These are phyloP conservation scores for Anhinga anhinga DNA, from an alignment of 2,113 vertebrate genomes.

Conservation along the genomic window DNA sequence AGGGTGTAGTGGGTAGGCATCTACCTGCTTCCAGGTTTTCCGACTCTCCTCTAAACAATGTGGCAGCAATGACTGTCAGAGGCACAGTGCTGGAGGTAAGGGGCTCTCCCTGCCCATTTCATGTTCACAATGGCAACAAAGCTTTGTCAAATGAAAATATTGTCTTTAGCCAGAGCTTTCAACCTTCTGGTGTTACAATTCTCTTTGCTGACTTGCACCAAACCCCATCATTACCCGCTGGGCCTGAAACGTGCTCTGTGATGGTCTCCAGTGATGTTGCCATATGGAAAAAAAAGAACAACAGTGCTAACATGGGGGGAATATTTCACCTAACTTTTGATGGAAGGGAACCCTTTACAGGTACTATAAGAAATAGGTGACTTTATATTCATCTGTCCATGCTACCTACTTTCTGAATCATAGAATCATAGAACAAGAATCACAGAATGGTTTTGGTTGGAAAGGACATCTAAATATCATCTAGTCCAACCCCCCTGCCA, in stretches of 20 bases:
- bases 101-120: background rate
- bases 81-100: background rate
- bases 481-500: rapidly evolving
- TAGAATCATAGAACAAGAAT: background rate
- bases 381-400: background rate
- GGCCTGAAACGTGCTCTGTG: background rate
- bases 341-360: background rate
- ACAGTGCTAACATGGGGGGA: background rate
- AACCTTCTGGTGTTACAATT: background rate
- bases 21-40: background rate
- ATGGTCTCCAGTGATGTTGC: background rate
- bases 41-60: background rate
- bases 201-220: constrained; percentile 39
- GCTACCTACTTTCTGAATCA: background rate
- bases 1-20: background rate
- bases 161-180: constrained; percentile 21
- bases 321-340: background rate
- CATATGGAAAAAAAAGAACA: background rate
- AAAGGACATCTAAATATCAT: background rate
- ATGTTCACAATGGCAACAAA: constrained; percentile 24
- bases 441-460: background rate
- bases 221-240: background rate
- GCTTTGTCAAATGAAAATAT: constrained; percentile 57
- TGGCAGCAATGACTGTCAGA: background rate
- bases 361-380: background rate